phyloP scores from a whole-genome alignment of 1,140 invertebrate genomes.

The Rhagoletis zephyria region DNA sequence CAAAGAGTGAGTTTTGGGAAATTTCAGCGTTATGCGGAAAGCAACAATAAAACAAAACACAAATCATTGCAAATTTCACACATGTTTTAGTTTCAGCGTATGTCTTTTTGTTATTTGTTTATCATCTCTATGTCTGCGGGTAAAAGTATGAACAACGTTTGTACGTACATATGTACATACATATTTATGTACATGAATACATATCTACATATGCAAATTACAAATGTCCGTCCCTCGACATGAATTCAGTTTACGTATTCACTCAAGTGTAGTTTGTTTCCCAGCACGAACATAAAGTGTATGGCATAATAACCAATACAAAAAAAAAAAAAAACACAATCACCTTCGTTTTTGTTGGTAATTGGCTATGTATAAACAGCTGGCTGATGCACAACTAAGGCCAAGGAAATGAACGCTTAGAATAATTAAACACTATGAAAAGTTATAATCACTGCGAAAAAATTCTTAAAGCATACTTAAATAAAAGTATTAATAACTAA shows the following conservation, averaged over 20 bases:
- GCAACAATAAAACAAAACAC: background rate
- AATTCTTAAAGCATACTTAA: conserved; percentile 33
- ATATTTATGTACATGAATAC: too few species aligned
- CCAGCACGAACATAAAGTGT: background rate
- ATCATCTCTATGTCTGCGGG: background rate
- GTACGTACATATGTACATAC: background rate
- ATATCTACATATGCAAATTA: too few species aligned
- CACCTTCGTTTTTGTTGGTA: conserved; percentile 6
- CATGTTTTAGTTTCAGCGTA: background rate
- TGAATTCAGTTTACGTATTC: conserved; percentile 28
- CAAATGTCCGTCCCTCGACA: background rate
- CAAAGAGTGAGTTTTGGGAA: background rate
- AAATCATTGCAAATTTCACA: conserved; percentile 33
- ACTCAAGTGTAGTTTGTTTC: conserved; percentile 36
- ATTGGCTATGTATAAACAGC: background rate
- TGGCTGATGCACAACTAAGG: conserved; percentile 14
- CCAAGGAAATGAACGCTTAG: conserved; percentile 33
- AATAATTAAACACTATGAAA: conserved; percentile 16
- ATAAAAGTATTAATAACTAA: conserved; percentile 9
- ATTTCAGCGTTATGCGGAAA: background rate
- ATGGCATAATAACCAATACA: background rate
- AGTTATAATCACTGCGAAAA: background rate
- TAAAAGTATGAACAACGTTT: conserved; percentile 19
- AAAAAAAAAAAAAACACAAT: background rate
- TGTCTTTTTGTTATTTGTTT: background rate